Evolutionary conservation across 2,797 vertebrate genomes (phyloP), one percentile per base, ranked within the genome.

Genomic region (Tarsius wallacei): DNA sequence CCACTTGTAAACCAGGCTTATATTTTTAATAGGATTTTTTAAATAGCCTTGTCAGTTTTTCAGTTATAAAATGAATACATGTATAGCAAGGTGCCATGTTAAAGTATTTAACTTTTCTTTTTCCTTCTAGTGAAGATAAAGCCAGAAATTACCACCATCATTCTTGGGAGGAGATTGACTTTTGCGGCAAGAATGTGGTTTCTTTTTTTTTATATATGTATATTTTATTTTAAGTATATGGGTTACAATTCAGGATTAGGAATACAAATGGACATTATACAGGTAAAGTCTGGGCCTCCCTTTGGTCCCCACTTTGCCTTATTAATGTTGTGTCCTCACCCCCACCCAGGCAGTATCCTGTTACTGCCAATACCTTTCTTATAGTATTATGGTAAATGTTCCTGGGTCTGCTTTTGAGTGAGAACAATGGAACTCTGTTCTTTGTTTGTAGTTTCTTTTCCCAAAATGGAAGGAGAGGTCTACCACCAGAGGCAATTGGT

Each of bases 51-150:
- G 47, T 26, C 91, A 15, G 4, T 71, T 89, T 76, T 95, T 92
- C 33, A 86, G 5, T 59, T 42, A 63, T 80, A 91, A 95, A 93
- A 85, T 24, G 24, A 80, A 74, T 86, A 64, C 14, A 22, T 73
- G 5, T 73, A 47, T 49, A 82, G 3, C 19, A 92, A 22, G 7
- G 24, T 78, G 21, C 22, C 6, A 13, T 80, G 3, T 68, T 85
- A 85, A 81, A 53, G 42, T 36, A 21, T 76, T 91, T 64, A 88
- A n/a, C 10, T 13, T 78, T 77, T 89, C 10, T 71, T 71, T 49
- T 87, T 55, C 26, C 64, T 78, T 89, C 17, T 51, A 47, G n/a
- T 61, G 5, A 82, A 83, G 61, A 87, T 87, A 42, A 14, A 93
- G 28, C 5, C 71, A 73, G 12, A 83, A 59, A 16, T 8, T 73